A percentile compares a stretch with the other conserved stretches of the same genome.
Conservation (phyloP, 2,888 invertebrate genomes). For the Nephrotoma appendiculata region DNA sequence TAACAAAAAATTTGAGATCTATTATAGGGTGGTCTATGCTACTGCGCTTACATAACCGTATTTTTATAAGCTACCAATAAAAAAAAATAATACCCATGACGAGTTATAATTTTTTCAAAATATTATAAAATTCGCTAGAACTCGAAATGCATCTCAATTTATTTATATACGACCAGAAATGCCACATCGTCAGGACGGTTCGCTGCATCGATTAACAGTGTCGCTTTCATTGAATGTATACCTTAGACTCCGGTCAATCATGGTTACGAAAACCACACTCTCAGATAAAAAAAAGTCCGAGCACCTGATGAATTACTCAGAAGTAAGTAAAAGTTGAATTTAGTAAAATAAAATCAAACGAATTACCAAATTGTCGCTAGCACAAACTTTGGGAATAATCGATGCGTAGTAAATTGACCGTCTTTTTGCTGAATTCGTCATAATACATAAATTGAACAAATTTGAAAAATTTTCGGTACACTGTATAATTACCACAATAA, state of each 20-base stretch:
- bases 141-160: not conserved
- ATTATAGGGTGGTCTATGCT: too few species aligned
- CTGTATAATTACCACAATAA: too few species aligned
- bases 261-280: not conserved
- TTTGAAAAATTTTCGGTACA: too few species aligned
- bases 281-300: not conserved
- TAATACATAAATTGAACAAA: too few species aligned
- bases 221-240: not conserved
- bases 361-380: not conserved
- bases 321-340: too few species aligned
- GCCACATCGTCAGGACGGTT: not conserved
- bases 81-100: not conserved
- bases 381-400: not conserved
- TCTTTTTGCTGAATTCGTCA: not conserved
- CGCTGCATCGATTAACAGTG: not conserved
- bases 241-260: not conserved
- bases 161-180: not conserved
- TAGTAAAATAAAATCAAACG: too few species aligned
- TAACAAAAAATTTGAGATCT: too few species aligned
- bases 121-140: not conserved
- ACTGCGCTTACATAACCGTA: too few species aligned
- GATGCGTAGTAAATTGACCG: not conserved
- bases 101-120: not conserved
- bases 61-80: not conserved
- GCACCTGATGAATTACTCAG: too few species aligned